Evolutionary conservation across 1,140 invertebrate genomes (phyloP), one percentile per base, ranked within the genome.

Genomic region (Microplitis demolitor): DNA sequence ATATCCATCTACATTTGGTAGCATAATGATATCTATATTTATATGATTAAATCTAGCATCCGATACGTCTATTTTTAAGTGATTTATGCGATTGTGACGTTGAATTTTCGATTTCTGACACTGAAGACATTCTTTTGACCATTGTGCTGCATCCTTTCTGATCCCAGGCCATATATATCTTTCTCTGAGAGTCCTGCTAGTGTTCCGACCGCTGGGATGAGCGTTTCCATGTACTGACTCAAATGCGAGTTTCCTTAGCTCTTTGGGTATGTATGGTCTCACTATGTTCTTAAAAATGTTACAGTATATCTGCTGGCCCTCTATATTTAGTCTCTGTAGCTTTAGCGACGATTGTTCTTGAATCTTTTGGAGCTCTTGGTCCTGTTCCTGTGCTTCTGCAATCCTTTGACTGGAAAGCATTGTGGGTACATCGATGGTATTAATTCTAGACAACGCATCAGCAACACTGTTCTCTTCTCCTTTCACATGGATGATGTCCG

Each of bases 401-500:
- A 67, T 24, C 45, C 4, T 0, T n/a, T n/a, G n/a, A n/a, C n/a
- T n/a, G n/a, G n/a, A n/a, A n/a, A 34, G 24, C 58, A 72, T 33
- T 2, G 16, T 53, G 3, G 69, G 50, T 3, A 67, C 0, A 79
- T 80, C 34, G 31, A 69, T 64, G 4, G 37, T 35, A 50, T 64
- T 35, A 5, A 64, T 14, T 4, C 62, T n/a, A 8, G 62, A 64
- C 3, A 64, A 14, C 14, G 67, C 11, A 13, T 73, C 33, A 77
- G 79, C 24, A 4, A 78, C 75, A 4, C 69, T 31, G 39, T 86
- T 84, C 4, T 75, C 61, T 0, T n/a, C 3, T 4, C 81, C 77
- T 16, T 67, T 69, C 3, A 84, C 71, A 66, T 83, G 60, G 2
- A 64, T 37, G n/a, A 82, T 79, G 14, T 83, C 80, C 0, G 82